Conservation (phyloP, 2,113 vertebrate species). For the Alexandromys fortis region DNA sequence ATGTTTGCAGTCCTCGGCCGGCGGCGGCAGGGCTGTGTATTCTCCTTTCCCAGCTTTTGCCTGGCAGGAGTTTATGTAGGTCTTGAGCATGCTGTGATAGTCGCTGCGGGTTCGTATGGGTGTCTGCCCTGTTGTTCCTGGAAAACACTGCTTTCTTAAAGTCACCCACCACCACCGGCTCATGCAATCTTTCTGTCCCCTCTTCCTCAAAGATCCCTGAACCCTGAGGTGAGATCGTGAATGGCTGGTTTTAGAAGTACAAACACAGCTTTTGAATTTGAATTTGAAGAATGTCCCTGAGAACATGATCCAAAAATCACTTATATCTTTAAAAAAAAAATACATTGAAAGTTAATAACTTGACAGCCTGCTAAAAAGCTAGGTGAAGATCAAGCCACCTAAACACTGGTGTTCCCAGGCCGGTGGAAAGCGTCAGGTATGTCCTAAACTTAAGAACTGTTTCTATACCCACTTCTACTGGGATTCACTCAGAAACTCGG, state of each 20-base stretch:
- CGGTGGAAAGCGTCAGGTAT: conserved; percentile 55
- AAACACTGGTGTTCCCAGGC: conserved; percentile 47
- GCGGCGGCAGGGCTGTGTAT: neutral
- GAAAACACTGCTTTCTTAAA: neutral
- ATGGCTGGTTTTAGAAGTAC: conserved; percentile 19
- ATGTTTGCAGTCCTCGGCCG: too few species aligned
- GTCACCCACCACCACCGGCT: neutral
- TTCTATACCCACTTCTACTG: conserved; percentile 66
- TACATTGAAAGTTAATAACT: conserved; percentile 42
- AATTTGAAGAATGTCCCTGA: conserved; percentile 20
- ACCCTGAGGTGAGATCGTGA: neutral
- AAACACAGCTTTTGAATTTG: neutral
- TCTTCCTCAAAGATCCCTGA: neutral
- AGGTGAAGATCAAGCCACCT: conserved; percentile 45
- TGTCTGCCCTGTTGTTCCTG: neutral
- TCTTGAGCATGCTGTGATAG: neutral
- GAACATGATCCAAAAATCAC: neutral
- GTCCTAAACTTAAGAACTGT: conserved; percentile 63
- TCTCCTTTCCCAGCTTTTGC: neutral
- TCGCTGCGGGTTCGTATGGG: neutral
- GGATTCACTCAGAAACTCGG: conserved; percentile 63
- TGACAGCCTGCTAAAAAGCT: conserved; percentile 32
- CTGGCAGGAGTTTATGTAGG: neutral
- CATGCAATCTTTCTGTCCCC: neutral
- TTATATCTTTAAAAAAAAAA: neutral